Evolutionary conservation across 2,797 vertebrate genomes (phyloP).

Genomic region (Otus scops): DNA sequence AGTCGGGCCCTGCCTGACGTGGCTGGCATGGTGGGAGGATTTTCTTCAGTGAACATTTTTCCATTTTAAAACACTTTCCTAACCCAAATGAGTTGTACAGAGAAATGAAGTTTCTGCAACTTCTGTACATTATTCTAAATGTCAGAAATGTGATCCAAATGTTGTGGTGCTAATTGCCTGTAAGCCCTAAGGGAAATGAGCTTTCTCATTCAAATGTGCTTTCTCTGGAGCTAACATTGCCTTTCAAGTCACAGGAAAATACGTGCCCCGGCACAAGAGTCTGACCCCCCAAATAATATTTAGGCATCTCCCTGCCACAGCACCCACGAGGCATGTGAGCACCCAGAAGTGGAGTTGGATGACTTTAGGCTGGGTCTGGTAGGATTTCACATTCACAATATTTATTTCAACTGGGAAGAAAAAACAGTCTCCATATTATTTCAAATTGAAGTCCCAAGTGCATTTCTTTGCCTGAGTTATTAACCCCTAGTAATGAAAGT

Average conservation of each 20-base stretch:
- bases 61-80: not conserved
- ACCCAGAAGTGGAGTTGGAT: not conserved
- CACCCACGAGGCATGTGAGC: not conserved
- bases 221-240: not conserved
- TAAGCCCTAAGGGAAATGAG: conserved; percentile 26
- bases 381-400: not conserved
- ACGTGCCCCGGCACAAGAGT: not conserved
- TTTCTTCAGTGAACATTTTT: not conserved
- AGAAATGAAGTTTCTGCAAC: not conserved
- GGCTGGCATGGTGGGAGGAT: not conserved
- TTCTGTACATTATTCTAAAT: not conserved
- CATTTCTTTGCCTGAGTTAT: conserved; percentile 25
- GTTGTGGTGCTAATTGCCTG: conserved; percentile 22
- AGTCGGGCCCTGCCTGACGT: fast-evolving
- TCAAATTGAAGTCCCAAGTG: not conserved
- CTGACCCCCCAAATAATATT: not conserved
- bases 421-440: not conserved
- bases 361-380: not conserved
- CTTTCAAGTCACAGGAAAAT: conserved; percentile 32
- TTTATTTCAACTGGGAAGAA: not conserved
- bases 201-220: conserved; percentile 25
- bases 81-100: not conserved
- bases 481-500: conserved; percentile 52
- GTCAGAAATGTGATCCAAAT: conserved; percentile 37
- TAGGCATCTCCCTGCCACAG: not conserved